Evolutionary conservation across 2,797 vertebrate genomes (phyloP).

Genomic region (Micrastur ruficollis): DNA sequence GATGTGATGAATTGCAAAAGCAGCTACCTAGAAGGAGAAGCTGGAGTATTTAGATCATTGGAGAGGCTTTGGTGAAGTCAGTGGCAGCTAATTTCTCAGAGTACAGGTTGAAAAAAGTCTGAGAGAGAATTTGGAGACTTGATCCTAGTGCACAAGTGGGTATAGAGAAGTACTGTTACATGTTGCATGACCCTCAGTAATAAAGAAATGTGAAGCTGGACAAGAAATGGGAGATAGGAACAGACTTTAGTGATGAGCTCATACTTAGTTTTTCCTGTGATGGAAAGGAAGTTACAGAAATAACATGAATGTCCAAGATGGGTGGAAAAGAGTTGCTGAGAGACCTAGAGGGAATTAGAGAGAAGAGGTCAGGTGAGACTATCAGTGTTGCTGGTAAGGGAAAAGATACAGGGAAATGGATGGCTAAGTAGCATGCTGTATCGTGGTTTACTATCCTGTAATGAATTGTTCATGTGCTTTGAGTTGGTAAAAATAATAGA

Average conservation of each 20-base stretch:
- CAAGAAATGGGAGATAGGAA: background rate
- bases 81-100: background rate
- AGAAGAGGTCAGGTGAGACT: background rate
- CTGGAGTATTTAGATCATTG: background rate
- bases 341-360: background rate
- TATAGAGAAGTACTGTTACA: background rate
- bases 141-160: background rate
- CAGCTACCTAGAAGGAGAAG: background rate
- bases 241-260: background rate
- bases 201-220: background rate
- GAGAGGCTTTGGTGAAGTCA: background rate
- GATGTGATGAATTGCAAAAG: background rate
- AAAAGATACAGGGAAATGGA: background rate
- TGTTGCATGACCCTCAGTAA: background rate
- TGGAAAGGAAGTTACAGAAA: background rate
- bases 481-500: background rate
- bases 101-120: background rate
- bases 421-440: background rate
- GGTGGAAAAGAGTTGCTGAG: background rate
- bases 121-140: background rate
- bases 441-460: background rate
- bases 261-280: background rate
- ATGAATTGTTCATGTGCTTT: background rate
- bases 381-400: background rate
- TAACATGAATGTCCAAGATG: background rate